A percentile compares a stretch with the other conserved stretches of the same genome.
These are phyloP conservation scores for Neosilurus hyrtlii DNA, from an alignment of 2,797 vertebrate genomes.

Conservation along the genomic window DNA sequence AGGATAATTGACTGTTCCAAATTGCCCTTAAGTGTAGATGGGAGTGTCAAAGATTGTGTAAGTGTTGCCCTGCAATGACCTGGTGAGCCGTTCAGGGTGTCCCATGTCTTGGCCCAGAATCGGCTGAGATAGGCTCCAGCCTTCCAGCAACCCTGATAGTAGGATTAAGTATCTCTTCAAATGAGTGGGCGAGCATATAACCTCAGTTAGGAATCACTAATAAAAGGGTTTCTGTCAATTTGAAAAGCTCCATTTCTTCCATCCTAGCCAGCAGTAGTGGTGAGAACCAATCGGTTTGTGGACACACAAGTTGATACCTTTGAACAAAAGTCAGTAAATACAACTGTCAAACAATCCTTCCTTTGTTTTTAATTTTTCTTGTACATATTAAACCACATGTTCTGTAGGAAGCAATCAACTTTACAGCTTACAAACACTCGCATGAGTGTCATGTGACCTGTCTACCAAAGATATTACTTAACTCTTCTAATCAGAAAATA, in stretches of 20 bases:
- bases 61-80: too few relatives aligned
- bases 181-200: too few relatives aligned
- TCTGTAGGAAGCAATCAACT: neutral
- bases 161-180: too few relatives aligned
- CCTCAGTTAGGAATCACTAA: neutral
- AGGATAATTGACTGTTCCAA: too few relatives aligned
- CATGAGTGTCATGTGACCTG: neutral
- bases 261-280: neutral
- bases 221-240: neutral
- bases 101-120: too few relatives aligned
- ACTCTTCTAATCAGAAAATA: neutral
- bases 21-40: too few relatives aligned
- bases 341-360: neutral
- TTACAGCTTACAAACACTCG: neutral
- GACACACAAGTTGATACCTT: neutral
- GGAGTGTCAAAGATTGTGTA: too few relatives aligned
- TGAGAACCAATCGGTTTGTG: neutral
- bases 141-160: too few relatives aligned
- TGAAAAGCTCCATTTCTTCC: neutral
- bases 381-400: neutral
- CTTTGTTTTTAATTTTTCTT: neutral
- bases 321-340: neutral
- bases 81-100: too few relatives aligned
- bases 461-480: neutral
- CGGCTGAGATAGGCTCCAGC: too few relatives aligned